These are phyloP conservation scores for Loxodonta africana DNA, from an alignment of 2,113 vertebrate species.

Conservation along the genomic window DNA sequence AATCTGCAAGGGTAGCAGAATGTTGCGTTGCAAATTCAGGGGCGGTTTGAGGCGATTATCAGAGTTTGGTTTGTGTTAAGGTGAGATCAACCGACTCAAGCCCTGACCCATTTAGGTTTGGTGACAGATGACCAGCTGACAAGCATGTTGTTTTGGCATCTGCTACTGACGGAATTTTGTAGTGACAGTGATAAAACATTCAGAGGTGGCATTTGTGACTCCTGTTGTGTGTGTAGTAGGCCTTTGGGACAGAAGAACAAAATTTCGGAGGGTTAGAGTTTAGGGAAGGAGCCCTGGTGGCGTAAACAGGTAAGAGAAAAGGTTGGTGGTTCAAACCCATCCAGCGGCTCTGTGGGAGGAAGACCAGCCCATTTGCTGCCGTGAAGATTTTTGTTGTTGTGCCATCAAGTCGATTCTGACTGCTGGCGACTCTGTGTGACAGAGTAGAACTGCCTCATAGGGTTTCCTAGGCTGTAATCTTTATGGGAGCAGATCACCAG, in stretches of 20 bases:
- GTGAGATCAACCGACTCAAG: background rate
- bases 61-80: background rate
- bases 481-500: no score
- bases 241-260: constrained; percentile 9
- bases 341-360: no score
- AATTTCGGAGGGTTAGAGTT: background rate
- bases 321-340: no score
- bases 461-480: no score
- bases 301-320: no score
- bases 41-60: background rate
- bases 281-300: no score
- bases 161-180: background rate
- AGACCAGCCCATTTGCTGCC: no score
- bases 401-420: no score
- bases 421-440: no score
- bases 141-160: background rate
- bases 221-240: background rate
- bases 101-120: constrained; percentile 44
- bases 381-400: no score
- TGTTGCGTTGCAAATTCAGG: background rate
- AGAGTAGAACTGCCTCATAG: no score
- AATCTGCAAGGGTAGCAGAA: constrained; percentile 2
- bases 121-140: background rate
- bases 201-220: background rate
- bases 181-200: background rate